Evolutionary conservation across 2,113 vertebrate species (phyloP).

Genomic region (Alethe castanea): DNA sequence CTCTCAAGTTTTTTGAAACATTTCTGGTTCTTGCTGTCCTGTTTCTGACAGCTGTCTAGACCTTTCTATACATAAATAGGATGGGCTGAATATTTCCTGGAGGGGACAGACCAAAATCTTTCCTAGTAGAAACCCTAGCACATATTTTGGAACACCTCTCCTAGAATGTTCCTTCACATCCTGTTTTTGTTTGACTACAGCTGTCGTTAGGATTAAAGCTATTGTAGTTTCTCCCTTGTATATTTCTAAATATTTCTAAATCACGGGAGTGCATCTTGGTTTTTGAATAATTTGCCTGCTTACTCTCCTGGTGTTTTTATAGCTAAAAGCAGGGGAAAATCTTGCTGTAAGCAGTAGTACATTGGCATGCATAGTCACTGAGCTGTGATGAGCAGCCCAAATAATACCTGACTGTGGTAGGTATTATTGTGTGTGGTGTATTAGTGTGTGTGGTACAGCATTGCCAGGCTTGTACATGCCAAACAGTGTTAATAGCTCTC

Average conservation of each 20-base stretch:
- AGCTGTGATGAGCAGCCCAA: background rate
- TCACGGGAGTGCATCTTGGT: background rate
- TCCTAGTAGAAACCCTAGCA: background rate
- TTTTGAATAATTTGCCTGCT: background rate
- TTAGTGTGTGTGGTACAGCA: accelerated
- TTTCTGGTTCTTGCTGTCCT: background rate
- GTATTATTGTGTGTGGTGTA: too few species aligned
- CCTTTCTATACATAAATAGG: background rate
- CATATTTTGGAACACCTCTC: background rate
- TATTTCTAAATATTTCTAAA: background rate
- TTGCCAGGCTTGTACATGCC: background rate
- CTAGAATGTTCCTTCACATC: background rate
- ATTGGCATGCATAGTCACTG: background rate
- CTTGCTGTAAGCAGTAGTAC: background rate
- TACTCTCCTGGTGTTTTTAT: background rate
- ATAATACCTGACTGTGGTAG: background rate
- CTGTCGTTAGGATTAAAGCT: background rate
- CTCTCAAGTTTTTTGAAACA: background rate
- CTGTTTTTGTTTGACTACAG: background rate
- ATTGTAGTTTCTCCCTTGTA: background rate
- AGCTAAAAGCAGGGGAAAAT: background rate
- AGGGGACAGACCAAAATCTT: background rate
- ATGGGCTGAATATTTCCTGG: background rate
- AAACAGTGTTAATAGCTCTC: background rate
- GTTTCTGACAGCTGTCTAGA: background rate